Evolutionary conservation across 2,797 vertebrate species (phyloP).

Genomic region (Monodelphis domestica): DNA sequence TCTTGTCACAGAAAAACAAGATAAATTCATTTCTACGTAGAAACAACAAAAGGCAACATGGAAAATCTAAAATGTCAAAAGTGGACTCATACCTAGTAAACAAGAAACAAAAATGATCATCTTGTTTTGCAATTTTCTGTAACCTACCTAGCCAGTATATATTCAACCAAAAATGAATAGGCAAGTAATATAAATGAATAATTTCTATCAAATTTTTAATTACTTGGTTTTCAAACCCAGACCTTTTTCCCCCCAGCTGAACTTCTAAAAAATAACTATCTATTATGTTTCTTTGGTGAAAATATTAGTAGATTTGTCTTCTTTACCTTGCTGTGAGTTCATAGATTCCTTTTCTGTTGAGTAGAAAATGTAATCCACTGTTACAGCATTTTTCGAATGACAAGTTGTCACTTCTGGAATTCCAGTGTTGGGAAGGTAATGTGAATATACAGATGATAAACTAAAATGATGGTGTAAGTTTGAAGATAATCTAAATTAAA

Average conservation of each 20-base stretch:
- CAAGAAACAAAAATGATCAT: neutral
- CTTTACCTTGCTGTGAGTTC: conserved; percentile 85
- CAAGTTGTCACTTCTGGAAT: conserved; percentile 94
- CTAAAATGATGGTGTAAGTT: conserved; percentile 89
- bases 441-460: conserved; percentile 93
- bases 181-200: neutral
- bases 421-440: conserved; percentile 88
- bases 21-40: neutral
- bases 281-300: neutral
- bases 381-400: conserved; percentile 92
- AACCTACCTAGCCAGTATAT: neutral
- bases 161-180: neutral
- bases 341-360: conserved; percentile 82
- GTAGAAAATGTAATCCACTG: conserved; percentile 97
- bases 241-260: neutral
- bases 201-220: neutral
- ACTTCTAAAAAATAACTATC: neutral
- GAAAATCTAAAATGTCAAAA: neutral
- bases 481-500: conserved; percentile 80
- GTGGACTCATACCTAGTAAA: neutral
- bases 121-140: neutral
- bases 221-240: conserved; percentile 11
- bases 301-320: neutral
- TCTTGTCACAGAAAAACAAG: too few species aligned
- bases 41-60: neutral